phyloP scores from a whole-genome alignment of 1,140 invertebrate species.

The Bombus sibiricus region DNA sequence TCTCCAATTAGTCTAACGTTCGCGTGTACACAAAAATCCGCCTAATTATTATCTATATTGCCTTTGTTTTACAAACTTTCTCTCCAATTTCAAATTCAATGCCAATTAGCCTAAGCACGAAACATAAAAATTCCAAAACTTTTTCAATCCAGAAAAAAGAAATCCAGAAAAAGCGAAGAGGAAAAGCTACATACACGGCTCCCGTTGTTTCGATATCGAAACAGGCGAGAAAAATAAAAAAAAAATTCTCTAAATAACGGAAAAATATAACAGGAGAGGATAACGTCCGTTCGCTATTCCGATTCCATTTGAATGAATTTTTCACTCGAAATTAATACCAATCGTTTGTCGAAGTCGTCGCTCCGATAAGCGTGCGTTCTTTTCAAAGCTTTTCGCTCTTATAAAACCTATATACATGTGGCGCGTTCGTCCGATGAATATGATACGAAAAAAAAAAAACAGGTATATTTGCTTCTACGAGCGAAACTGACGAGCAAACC shows the following conservation, averaged over 20 bases:
- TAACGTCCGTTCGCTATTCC: not conserved
- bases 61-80: not conserved
- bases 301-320: not conserved
- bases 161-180: not conserved
- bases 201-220: not conserved
- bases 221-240: not conserved
- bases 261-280: not conserved
- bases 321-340: not conserved
- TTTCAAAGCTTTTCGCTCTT: not conserved
- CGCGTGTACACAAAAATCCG: not conserved
- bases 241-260: no score
- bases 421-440: slow-evolving; percentile 8
- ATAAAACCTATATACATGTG: not conserved
- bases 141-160: not conserved
- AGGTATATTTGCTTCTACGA: slow-evolving; percentile 16
- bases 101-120: not conserved
- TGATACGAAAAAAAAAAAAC: slow-evolving; percentile 1
- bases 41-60: slow-evolving; percentile 4
- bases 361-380: not conserved
- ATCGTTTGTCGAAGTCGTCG: not conserved
- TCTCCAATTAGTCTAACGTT: slow-evolving; percentile 10
- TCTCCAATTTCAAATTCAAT: not conserved
- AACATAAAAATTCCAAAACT: not conserved
- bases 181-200: no score
- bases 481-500: not conserved